phyloP scores from a whole-genome alignment of 2,888 invertebrate species.

The Resseliella maxima region DNA sequence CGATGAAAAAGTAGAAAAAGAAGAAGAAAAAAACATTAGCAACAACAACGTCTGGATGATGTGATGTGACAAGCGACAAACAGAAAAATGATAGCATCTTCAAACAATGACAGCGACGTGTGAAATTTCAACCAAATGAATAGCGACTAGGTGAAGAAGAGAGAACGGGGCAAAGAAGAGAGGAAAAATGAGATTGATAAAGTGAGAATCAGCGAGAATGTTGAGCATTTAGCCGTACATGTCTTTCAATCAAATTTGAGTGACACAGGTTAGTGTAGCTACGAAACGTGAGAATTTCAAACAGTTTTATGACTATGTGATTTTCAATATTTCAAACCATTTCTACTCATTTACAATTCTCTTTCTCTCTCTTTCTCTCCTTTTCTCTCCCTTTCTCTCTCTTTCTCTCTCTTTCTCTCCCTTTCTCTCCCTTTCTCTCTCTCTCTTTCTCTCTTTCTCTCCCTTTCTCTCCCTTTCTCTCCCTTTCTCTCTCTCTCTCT shows the following conservation, averaged over 20 bases:
- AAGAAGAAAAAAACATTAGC: neutral
- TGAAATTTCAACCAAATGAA: neutral
- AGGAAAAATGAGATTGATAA: too few relatives aligned
- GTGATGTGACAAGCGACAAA: neutral
- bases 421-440: neutral
- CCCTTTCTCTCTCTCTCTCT: too few relatives aligned
- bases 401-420: neutral
- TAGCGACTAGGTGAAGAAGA: too few relatives aligned
- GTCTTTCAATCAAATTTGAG: conserved; percentile 2
- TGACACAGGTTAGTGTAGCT: neutral
- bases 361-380: neutral
- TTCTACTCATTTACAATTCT: too few relatives aligned
- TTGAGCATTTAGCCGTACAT: neutral
- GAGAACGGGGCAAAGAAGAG: too few relatives aligned
- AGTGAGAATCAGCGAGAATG: neutral
- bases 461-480: neutral
- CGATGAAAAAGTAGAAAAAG: too few relatives aligned
- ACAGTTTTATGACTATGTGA: neutral
- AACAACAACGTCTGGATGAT: neutral
- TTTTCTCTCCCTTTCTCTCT: neutral
- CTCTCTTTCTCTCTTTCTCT: neutral
- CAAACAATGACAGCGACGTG: conserved; percentile 32
- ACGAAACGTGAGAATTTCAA: neutral
- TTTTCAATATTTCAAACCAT: neutral
- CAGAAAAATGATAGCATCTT: conserved; percentile 4